Evolutionary conservation across 1,140 invertebrate species (phyloP), one percentile per base, ranked within the genome.

Genomic region (Propsilocerus akamusi): DNA sequence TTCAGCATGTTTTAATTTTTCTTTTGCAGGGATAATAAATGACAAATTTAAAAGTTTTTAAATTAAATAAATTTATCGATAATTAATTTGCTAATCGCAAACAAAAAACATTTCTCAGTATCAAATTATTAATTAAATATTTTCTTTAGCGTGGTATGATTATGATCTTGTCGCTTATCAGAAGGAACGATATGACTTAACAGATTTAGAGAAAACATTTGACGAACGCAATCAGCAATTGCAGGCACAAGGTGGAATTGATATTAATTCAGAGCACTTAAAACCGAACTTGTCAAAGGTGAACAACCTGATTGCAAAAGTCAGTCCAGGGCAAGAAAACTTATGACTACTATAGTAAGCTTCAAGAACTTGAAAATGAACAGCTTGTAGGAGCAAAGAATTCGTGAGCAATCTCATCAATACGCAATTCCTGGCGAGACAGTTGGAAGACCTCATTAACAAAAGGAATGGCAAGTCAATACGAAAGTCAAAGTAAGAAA

Each of bases 81-180:
- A n/a, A n/a, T n/a, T n/a, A n/a, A n/a, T n/a, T n/a, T n/a, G n/a
- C n/a, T n/a, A n/a, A n/a, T n/a, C n/a, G n/a, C n/a, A n/a, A n/a
- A n/a, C n/a, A n/a, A n/a, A n/a, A n/a, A n/a, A n/a, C n/a, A n/a
- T n/a, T n/a, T n/a, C n/a, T n/a, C n/a, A n/a, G n/a, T n/a, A n/a
- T n/a, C n/a, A n/a, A 52, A 58, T 37, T n/a, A 2, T 20, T 48
- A 51, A 53, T 62, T 49, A 48, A 53, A 52, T 54, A 60, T 61
- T 62, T 63, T 63, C 54, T 67, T 59, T 72, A 93, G 89, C 89
- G 50, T 93, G 89, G 88, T 93, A 94, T 70, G 89, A 94, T 72
- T 76, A 77, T 61, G 86, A 86, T 61, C 75, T 88, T 58, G 75
- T 79, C 54, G 77, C 78, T 62, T 91, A 90, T 65, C 87, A 92